Base-by-base conservation (phyloP, 2,888 invertebrate genomes). In the Neocrepidodera transversa region DNA sequence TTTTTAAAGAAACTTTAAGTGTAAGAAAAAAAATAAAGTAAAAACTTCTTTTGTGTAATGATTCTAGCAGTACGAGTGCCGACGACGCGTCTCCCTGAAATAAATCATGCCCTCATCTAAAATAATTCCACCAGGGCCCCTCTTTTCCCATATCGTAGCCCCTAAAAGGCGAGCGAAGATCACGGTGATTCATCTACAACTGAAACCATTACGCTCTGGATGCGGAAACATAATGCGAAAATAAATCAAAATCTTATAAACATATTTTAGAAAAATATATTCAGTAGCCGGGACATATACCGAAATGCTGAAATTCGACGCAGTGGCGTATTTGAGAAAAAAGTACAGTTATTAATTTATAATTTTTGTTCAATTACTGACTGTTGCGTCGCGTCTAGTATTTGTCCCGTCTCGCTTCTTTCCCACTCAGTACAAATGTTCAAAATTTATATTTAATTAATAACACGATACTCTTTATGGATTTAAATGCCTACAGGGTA, bases 161-260 rank as follows among this genome's bases (percentile, higher is more conserved):
- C 30, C 30, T 35, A 52, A 51, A 47, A 56, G 35, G 55, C 49
- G 55, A 56, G 54, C 58, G 58, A 60, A 68, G 63, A 70, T 68
- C 67, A 64, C 55, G 53, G 61, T 64, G 65, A 68, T 70, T 67
- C 67, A 68, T 68, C 66, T 64, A 69, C 68, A 66, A 67, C 64
- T 63, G 63, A 65, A 70, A 62, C 66, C 63, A 66, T 66, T 67
- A 60, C 64, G 67, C 56, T 62, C 62, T 57, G 63, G 63, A 66
- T 63, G 62, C 68, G 64, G 65, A 70, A 71, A 68, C 68, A 67
- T 68, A 71, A 70, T 70, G 70, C 66, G 68, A 68, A 68, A 69
- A 75, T 74, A 74, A 74, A 75, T 75, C 74, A 73, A 70, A 68
- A 72, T 73, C 72, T 73, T 72, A 73, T 75, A 74, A 74, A 72